phyloP scores from a whole-genome alignment of 2,113 vertebrate genomes.

The Xiphophorus couchianus region DNA sequence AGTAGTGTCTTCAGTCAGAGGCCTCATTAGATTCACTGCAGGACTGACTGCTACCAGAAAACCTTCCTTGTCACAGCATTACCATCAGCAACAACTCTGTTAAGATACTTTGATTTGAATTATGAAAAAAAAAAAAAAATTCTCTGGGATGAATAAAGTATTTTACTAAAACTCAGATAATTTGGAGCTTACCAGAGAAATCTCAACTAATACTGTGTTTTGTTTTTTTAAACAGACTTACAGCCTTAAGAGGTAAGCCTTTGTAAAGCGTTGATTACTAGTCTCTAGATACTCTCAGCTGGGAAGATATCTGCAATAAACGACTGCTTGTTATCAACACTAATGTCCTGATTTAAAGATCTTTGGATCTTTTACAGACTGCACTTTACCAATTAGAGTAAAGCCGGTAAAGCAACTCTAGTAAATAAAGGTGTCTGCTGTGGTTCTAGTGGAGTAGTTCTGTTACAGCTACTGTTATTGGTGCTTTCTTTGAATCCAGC shows the following conservation, averaged over 20 bases:
- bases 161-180: too few relatives aligned
- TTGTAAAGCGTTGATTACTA: background rate
- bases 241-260: background rate
- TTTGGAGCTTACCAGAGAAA: too few relatives aligned
- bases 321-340: background rate
- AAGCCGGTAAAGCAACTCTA: background rate
- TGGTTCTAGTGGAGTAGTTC: background rate
- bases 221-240: too few relatives aligned
- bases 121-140: too few relatives aligned
- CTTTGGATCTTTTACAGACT: background rate
- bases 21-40: too few relatives aligned
- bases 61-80: too few relatives aligned
- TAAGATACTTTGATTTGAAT: too few relatives aligned
- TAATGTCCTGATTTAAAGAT: background rate
- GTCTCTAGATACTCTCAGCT: background rate
- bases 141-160: too few relatives aligned
- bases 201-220: too few relatives aligned
- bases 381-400: background rate
- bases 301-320: background rate
- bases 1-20: too few relatives aligned
- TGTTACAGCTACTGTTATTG: background rate
- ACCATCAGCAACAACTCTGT: too few relatives aligned
- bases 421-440: background rate
- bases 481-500: constrained; percentile 7
- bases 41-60: too few relatives aligned